Percentiles rank a stretch among this genome's conserved stretches.
Evolutionary conservation across 2,888 invertebrate genomes (phyloP).

Genomic region (Clitarchus hookeri): DNA sequence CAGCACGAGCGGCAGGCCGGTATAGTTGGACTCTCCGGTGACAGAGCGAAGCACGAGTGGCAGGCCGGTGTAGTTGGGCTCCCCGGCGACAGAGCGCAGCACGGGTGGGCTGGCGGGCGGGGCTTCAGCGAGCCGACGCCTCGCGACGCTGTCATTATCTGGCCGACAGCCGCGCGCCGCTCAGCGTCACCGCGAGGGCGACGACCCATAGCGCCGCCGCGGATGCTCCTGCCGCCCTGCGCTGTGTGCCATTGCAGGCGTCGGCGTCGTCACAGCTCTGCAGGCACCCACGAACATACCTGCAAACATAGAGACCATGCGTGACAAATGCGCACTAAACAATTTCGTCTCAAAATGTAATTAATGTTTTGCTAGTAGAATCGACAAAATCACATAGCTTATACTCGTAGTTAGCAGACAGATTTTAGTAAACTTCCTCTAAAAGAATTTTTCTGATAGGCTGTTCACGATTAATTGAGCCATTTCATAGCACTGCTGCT

Average conservation of each 20-base stretch:
- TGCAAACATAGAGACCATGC: slow-evolving; percentile 51
- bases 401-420: no score
- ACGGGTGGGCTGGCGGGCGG: neutral
- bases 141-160: slow-evolving; percentile 8
- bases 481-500: no score
- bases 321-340: no score
- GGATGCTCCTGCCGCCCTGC: slow-evolving; percentile 27
- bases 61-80: neutral
- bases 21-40: neutral
- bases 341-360: no score
- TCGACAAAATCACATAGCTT: no score
- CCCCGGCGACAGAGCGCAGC: neutral
- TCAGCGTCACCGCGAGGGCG: neutral
- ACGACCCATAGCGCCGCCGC: neutral
- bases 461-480: no score
- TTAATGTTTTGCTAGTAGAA: no score
- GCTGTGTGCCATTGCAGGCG: slow-evolving; percentile 71
- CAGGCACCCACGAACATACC: slow-evolving; percentile 90
- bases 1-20: neutral
- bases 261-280: slow-evolving; percentile 93
- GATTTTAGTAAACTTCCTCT: no score
- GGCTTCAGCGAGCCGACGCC: neutral
- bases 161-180: neutral
- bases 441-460: no score
- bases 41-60: neutral